A percentile compares a stretch with the other conserved stretches of the same genome.
Conservation (phyloP, 2,797 vertebrate genomes). For the Tarsius wallacei region DNA sequence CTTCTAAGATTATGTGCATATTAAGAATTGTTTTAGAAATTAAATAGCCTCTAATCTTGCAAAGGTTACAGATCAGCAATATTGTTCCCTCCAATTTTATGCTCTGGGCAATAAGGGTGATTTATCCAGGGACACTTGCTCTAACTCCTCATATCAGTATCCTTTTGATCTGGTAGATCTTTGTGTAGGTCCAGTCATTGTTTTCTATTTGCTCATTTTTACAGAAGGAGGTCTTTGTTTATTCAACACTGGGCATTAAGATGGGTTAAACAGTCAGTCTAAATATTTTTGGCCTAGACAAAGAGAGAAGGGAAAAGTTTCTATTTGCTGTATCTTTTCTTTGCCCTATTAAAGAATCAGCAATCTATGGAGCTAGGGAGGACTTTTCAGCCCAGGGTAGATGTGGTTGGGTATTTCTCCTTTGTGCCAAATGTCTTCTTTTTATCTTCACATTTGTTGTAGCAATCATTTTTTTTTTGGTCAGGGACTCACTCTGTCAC, state of each 20-base stretch:
- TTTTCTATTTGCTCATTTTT: constrained; percentile 62
- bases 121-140: not conserved
- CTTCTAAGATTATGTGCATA: not conserved
- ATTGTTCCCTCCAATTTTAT: not conserved
- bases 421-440: not conserved
- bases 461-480: not conserved
- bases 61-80: not conserved
- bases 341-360: constrained; percentile 53
- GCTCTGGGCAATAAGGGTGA: not conserved
- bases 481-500: no score
- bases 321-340: constrained; percentile 59
- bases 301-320: constrained; percentile 71
- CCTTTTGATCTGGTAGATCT: not conserved
- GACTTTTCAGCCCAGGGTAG: not conserved
- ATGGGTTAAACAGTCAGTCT: constrained; percentile 66
- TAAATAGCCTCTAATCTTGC: no score
- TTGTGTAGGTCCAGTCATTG: not conserved
- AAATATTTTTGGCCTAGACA: constrained; percentile 67
- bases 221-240: constrained; percentile 67
- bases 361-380: not conserved
- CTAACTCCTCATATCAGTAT: not conserved
- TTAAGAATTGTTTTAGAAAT: no score
- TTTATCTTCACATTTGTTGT: not conserved
- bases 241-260: constrained; percentile 49
- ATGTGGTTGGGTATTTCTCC: not conserved